Evolutionary conservation across 2,113 vertebrate genomes (phyloP).

Genomic region (Psittacus erithacus): DNA sequence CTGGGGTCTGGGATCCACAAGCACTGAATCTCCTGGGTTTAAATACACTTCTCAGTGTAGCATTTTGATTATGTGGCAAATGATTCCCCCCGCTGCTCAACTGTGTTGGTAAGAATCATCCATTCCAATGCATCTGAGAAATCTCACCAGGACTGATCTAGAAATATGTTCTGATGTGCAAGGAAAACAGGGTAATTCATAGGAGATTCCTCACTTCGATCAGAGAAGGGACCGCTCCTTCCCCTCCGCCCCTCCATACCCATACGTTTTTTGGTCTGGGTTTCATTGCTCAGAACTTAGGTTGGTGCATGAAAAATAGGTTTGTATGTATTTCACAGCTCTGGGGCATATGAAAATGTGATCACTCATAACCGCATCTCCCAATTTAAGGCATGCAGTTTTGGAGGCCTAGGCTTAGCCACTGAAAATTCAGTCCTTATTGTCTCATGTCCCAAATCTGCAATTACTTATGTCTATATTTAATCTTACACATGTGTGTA

Average conservation of each 20-base stretch:
- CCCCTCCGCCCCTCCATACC: neutral
- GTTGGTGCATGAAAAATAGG: conserved; percentile 3
- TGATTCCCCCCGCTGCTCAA: neutral
- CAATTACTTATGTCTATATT: conserved; percentile 9
- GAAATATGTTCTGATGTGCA: neutral
- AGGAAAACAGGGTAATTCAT: neutral
- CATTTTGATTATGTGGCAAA: neutral
- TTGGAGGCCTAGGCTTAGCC: neutral
- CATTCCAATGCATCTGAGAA: fast-evolving
- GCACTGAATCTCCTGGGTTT: neutral
- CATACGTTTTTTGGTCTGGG: neutral
- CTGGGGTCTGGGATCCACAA: neutral
- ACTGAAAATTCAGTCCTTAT: conserved; percentile 3
- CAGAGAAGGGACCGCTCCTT: neutral
- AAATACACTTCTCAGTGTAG: fast-evolving
- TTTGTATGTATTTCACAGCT: conserved; percentile 1
- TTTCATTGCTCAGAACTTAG: conserved; percentile 7
- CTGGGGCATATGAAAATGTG: conserved; percentile 12
- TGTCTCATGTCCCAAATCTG: conserved; percentile 17
- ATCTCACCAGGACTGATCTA: fast-evolving
- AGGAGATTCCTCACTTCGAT: neutral
- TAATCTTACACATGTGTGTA: neutral
- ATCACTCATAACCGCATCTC: conserved; percentile 10
- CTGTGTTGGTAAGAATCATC: neutral
- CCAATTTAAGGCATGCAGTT: neutral